Base-by-base conservation (phyloP, 2,113 vertebrate species). In the Colaptes auratus region DNA sequence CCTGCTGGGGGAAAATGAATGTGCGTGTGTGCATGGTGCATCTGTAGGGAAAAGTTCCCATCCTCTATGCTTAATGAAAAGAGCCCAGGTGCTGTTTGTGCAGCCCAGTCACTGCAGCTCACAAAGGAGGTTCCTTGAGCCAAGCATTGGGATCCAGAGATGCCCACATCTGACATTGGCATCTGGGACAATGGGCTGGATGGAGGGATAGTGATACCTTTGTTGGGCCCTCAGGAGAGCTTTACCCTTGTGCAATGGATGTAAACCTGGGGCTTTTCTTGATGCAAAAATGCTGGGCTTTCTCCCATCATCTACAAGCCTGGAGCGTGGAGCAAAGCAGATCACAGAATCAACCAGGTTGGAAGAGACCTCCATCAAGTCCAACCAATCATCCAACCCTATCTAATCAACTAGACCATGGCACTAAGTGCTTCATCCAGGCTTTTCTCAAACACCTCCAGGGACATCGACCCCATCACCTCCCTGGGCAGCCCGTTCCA, bases 1-100 rank as follows among this genome's bases (percentile, higher is more conserved):
- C 17, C 56, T 39, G 39, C 25, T n/a, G 44, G 31, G 55, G 64
- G 35, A 63, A 86, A 60, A 70, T 17, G 33, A 30, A 28, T 3
- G 0, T 2, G 0, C 2, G 7, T n/a, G 23, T 0, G 0, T 33
- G 13, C 21, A 1, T 3, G 7, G 52, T 60, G n/a, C 67, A 28
- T 67, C 46, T 65, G 31, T 42, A 59, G 44, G 48, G 35, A 28
- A 74, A 86, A 42, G 30, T 59, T 64, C 58, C 74, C 6, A 8
- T 60, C n/a, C n/a, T 55, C 89, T 30, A n/a, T 11, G 3, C 46
- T 52, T 30, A 77, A 90, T 69, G 79, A 66, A 83, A 77, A 39
- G 17, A 31, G 53, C 53, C 10, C 71, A 28, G 46, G 77, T 95
- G 70, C 48, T 4, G 5, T 19, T 17, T 7, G 27, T 64, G 63